phyloP scores from a whole-genome alignment of 2,113 vertebrate species.

The Pterocles gutturalis region DNA sequence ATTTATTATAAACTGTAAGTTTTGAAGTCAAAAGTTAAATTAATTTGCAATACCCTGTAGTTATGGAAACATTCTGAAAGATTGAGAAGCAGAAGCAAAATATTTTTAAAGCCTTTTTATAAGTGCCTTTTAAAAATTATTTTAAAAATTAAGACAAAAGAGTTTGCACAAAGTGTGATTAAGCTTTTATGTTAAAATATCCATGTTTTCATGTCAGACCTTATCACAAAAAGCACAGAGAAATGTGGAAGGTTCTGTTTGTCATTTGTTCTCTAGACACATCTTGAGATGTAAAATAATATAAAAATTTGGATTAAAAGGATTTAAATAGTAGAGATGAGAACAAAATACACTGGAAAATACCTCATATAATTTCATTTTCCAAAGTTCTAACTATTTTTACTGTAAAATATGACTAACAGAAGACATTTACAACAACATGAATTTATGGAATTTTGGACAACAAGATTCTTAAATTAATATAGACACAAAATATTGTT shows the following conservation, averaged over 20 bases:
- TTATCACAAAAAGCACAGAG: neutral
- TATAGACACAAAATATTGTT: neutral
- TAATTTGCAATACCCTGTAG: neutral
- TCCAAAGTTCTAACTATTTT: neutral
- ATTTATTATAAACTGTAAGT: neutral
- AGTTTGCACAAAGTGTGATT: neutral
- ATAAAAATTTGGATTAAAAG: neutral
- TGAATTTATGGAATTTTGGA: neutral
- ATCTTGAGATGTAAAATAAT: neutral
- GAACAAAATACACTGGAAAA: neutral
- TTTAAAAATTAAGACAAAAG: neutral
- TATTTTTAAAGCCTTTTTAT: neutral
- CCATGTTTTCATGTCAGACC: neutral
- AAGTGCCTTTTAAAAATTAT: neutral
- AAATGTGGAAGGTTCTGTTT: neutral
- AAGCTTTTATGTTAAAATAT: neutral
- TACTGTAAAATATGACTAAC: neutral
- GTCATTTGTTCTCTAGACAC: neutral
- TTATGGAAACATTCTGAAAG: neutral
- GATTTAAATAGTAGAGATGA: neutral
- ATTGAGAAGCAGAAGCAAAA: neutral
- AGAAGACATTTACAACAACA: neutral
- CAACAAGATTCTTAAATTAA: neutral
- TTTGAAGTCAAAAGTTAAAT: neutral
- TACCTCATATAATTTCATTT: neutral